Evolutionary conservation across 2,797 vertebrate genomes (phyloP).

Genomic region (Sebastes taczanowskii): DNA sequence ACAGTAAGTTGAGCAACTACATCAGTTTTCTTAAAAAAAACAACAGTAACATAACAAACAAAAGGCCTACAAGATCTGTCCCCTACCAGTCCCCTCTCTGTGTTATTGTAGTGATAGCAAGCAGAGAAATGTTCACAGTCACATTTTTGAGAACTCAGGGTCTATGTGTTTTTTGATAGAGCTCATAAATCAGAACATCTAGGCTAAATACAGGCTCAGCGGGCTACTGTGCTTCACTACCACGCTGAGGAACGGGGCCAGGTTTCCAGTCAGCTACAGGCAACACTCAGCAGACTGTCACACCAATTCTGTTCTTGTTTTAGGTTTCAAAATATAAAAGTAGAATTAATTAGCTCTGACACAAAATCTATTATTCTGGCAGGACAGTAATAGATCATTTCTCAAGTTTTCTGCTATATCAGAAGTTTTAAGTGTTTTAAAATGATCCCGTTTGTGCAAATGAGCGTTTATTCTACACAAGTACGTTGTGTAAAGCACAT

Average conservation of each 20-base stretch:
- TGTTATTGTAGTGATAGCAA: conserved; percentile 5
- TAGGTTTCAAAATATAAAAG: background rate
- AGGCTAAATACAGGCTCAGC: conserved; percentile 1
- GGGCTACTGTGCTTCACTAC: background rate
- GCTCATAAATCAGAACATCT: conserved; percentile 27
- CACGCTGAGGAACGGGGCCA: background rate
- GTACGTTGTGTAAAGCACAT: background rate
- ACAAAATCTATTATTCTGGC: no score
- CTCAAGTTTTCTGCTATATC: background rate
- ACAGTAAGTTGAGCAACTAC: conserved; percentile 1
- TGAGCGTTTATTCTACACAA: background rate
- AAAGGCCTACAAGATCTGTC: background rate
- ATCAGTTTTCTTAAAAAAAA: background rate
- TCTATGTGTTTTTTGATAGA: background rate
- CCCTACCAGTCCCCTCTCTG: background rate
- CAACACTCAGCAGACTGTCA: background rate
- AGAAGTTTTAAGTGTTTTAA: background rate
- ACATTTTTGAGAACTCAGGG: background rate
- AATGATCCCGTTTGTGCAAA: background rate
- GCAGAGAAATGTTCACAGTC: background rate
- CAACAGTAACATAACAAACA: conserved; percentile 2
- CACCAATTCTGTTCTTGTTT: background rate
- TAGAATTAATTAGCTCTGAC: background rate
- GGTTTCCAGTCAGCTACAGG: background rate
- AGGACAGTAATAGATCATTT: background rate